These are phyloP conservation scores for Chondrilla cf. caribensis DNA, from an alignment of 37 sponge, comb jelly and placozoan genomes.

Conservation along the genomic window DNA sequence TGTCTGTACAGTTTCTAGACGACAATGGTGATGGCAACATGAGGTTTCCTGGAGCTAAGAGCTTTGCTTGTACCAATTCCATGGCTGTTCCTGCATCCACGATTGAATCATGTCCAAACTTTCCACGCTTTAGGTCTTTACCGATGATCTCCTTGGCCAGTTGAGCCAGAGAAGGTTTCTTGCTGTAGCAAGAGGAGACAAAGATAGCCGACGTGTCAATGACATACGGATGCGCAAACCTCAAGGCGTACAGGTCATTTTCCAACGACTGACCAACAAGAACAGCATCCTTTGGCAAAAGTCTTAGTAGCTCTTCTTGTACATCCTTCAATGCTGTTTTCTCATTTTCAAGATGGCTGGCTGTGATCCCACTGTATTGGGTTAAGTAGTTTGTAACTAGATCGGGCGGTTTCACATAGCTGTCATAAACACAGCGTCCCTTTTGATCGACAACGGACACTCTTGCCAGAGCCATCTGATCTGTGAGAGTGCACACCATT, in stretches of 20 bases:
- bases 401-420: conserved; percentile 71
- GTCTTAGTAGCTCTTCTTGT: conserved; percentile 42
- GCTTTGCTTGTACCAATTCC: conserved; percentile 80
- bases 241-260: conserved; percentile 91
- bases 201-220: conserved; percentile 81
- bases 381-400: conserved; percentile 83
- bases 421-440: conserved; percentile 78
- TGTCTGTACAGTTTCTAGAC: not conserved
- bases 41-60: conserved; percentile 40
- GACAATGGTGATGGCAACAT: conserved; percentile 24
- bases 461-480: conserved; percentile 65
- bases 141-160: conserved; percentile 66
- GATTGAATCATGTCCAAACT: conserved; percentile 72
- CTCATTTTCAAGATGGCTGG: conserved; percentile 64
- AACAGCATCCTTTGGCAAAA: conserved; percentile 74
- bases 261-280: conserved; percentile 96
- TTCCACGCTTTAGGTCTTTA: conserved; percentile 48
- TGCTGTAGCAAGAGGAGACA: conserved; percentile 14
- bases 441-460: conserved; percentile 84
- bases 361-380: conserved; percentile 88
- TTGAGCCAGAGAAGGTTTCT: conserved; percentile 63
- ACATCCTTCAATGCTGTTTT: conserved; percentile 78
- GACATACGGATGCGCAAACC: conserved; percentile 57
- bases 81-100: conserved; percentile 89
- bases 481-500: conserved; percentile 59